phyloP scores from a whole-genome alignment of 2,113 vertebrate species.

The Callipepla californica region DNA sequence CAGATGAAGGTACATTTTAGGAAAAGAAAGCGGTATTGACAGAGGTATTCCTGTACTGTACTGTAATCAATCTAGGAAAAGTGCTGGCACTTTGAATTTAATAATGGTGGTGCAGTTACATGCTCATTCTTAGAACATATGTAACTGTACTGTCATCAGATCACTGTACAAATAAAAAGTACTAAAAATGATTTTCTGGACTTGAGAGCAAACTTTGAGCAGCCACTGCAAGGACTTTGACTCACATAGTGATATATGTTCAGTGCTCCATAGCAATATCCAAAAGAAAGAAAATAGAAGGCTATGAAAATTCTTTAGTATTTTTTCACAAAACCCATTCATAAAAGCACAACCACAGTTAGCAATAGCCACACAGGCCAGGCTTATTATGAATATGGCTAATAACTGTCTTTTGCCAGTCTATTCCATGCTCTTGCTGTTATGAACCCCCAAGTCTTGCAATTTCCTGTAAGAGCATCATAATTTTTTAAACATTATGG shows the following conservation, averaged over 20 bases:
- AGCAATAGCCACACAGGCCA: neutral
- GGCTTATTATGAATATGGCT: neutral
- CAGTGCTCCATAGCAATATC: neutral
- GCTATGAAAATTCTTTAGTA: neutral
- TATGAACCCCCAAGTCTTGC: neutral
- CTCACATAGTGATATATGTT: neutral
- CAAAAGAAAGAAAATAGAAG: neutral
- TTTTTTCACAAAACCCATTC: neutral
- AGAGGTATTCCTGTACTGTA: neutral
- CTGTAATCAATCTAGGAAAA: neutral
- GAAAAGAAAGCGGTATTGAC: neutral
- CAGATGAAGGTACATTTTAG: neutral
- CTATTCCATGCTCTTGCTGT: neutral
- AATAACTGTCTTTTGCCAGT: neutral
- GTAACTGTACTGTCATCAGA: neutral
- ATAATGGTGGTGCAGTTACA: neutral
- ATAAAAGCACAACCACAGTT: neutral
- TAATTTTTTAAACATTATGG: neutral
- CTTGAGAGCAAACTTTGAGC: neutral
- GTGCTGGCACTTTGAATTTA: neutral
- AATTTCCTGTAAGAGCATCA: neutral
- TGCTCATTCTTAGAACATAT: neutral
- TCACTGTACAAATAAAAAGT: neutral
- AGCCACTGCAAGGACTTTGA: neutral
- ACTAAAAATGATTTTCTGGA: neutral